Base-by-base conservation (phyloP, 2,888 invertebrate genomes). In the Cephus spinipes region DNA sequence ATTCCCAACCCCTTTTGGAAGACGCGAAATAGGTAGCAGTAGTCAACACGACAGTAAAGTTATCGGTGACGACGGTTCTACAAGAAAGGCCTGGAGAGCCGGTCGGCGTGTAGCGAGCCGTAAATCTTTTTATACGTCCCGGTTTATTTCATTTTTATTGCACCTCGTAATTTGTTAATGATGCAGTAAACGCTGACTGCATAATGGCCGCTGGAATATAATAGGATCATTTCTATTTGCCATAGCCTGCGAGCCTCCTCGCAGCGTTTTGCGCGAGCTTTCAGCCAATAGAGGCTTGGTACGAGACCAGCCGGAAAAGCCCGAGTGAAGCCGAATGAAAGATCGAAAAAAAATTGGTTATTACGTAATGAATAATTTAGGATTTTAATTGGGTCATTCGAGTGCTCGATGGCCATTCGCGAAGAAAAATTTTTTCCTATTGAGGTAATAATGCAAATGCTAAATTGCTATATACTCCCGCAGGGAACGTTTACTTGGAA, bases 131-230 rank as follows among this genome's bases (percentile, higher is more conserved):
- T 87, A 86, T 85, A 85, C 80, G 83, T 77, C 77, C 76, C 78
- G 82, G 82, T 89, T 88, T 87, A 89, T 89, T 87, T 86, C 85
- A 79, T 80, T 85, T 86, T 89, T 87, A 87, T 85, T 86, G 86
- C 85, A 83, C 83, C 86, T 87, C 89, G 87, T 90, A 88, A 88
- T 87, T 87, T 85, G 86, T 88, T 88, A 87, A 90, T 89, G 88
- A 89, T 85, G 87, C 85, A 84, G 83, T 90, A 87, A 89, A 89
- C 78, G 80, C 77, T 74, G 77, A 77, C 79, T 80, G 79, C 77
- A 80, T 83, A 84, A 83, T 80, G 40, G 78, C 75, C 40, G 78
- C 69, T 77, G 75, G 73, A 55, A 73, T 76, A 76, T 82, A 77
- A 82, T 79, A 73, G 77, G 77, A 77, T 55, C 73, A 12, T 76